Conservation (phyloP, 2,113 vertebrate genomes). For the Platichthys flesus region DNA sequence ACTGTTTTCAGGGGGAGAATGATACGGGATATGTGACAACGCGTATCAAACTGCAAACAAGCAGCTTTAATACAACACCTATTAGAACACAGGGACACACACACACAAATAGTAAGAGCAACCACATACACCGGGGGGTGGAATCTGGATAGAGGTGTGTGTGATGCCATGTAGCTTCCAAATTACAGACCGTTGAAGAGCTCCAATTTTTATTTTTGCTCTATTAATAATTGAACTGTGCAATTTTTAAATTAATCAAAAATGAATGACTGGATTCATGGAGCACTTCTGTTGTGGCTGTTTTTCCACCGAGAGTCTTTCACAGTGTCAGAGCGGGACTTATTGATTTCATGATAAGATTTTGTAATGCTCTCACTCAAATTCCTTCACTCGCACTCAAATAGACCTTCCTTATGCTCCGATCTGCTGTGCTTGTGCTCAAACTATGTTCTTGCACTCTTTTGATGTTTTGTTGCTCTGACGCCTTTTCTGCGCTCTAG, state of each 20-base stretch:
- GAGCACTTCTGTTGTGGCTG: not conserved
- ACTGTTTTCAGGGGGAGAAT: conserved; percentile 16
- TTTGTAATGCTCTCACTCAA: too few relatives aligned
- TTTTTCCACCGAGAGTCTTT: too few relatives aligned
- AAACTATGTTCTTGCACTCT: too few relatives aligned
- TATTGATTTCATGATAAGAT: too few relatives aligned
- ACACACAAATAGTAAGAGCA: conserved; percentile 2
- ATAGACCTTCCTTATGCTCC: too few relatives aligned
- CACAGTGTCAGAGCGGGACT: too few relatives aligned
- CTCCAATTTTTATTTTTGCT: not conserved
- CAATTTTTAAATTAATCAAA: not conserved
- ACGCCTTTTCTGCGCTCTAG: too few relatives aligned
- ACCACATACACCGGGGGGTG: not conserved
- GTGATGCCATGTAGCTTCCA: conserved; percentile 11
- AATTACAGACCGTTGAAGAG: not conserved
- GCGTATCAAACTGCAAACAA: not conserved
- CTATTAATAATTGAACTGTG: not conserved
- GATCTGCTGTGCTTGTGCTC: too few relatives aligned
- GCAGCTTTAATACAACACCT: not conserved
- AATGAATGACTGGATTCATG: not conserved
- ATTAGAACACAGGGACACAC: not conserved
- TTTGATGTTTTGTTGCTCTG: too few relatives aligned
- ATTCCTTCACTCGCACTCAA: too few relatives aligned
- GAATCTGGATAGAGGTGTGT: not conserved
- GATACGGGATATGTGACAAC: conserved; percentile 7